phyloP scores from a whole-genome alignment of 2,113 vertebrate genomes.

The Pandion haliaetus region DNA sequence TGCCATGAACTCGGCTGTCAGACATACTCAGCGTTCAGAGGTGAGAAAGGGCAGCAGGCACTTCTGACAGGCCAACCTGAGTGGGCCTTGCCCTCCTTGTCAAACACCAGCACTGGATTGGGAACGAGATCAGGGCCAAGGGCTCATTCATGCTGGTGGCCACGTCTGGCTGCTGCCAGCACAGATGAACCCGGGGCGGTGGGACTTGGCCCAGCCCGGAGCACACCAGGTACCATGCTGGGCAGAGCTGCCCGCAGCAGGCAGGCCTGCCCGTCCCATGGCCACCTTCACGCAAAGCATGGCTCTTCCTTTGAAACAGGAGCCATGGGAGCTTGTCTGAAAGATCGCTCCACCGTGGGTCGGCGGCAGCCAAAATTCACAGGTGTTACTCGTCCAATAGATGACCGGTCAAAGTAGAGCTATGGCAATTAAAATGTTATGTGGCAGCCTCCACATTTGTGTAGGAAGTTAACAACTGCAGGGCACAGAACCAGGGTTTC shows the following conservation, averaged over 20 bases:
- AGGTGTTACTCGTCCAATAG: not conserved
- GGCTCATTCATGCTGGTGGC: not conserved
- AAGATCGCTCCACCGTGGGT: rapidly evolving
- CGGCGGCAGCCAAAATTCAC: not conserved
- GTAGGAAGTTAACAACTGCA: not conserved
- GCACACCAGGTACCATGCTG: too few relatives aligned
- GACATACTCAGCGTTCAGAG: not conserved
- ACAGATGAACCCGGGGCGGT: rapidly evolving
- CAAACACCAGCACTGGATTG: not conserved
- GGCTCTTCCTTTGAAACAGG: not conserved
- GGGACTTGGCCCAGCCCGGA: not conserved
- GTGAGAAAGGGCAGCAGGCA: not conserved
- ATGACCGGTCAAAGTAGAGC: not conserved
- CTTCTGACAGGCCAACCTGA: not conserved
- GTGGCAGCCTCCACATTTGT: not conserved
- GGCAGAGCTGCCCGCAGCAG: not conserved
- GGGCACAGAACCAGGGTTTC: not conserved
- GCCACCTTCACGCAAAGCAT: rapidly evolving
- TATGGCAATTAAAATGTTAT: not conserved
- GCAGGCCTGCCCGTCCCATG: rapidly evolving
- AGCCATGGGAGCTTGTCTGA: not conserved
- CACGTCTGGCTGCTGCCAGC: not conserved
- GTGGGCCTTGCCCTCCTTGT: not conserved
- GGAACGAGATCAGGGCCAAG: not conserved
- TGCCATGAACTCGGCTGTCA: not conserved